Base-by-base conservation (phyloP, 2,888 invertebrate species). In the Cephus sareptanus region DNA sequence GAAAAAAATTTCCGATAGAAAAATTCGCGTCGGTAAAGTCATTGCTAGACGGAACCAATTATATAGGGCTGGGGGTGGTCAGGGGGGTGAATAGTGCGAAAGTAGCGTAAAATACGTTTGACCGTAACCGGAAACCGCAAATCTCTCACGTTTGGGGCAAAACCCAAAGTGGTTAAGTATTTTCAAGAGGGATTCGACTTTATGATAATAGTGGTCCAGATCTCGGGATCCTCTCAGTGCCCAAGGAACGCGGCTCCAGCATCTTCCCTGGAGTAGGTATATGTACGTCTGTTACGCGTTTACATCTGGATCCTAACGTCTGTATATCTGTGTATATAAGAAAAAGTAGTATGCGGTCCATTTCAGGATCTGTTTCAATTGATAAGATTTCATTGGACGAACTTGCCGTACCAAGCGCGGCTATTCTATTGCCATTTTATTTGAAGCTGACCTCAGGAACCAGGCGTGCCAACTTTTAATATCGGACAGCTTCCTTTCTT, bases 21-120 rank as follows among this genome's bases (percentile, higher is more conserved):
- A 40, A 15, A 79, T 81, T 81, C 75, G 76, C 34, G 13, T 75
- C 79, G 76, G 76, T 71, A 37, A 71, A 75, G 77, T 81, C 80
- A 84, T 86, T 86, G 82, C 81, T 81, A 73, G 77, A 80, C 78
- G 81, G 79, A 79, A 78, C 77, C 86, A 86, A 88, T 89, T 87
- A 87, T 85, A 83, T 78, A 69, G 34, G 80, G 80, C 81, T 80
- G 81, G 79, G 81, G 71, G 77, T 83, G 87, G 87, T 87, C 85
- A 84, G 86, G 84, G 84, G 81, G 79, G 75, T 81, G 75, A 81
- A 84, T 86, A 79, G 84, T 83, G 80, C 80, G 82, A 84, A 87
- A 87, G 84, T 83, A 83, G 80, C 82, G 84, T 83, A 85, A 85
- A 84, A 81, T 82, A 86, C 83, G 76, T 80, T 78, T 80, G 85